Conservation (phyloP, 1,140 invertebrate species). For the Spodoptera frugiperda region DNA sequence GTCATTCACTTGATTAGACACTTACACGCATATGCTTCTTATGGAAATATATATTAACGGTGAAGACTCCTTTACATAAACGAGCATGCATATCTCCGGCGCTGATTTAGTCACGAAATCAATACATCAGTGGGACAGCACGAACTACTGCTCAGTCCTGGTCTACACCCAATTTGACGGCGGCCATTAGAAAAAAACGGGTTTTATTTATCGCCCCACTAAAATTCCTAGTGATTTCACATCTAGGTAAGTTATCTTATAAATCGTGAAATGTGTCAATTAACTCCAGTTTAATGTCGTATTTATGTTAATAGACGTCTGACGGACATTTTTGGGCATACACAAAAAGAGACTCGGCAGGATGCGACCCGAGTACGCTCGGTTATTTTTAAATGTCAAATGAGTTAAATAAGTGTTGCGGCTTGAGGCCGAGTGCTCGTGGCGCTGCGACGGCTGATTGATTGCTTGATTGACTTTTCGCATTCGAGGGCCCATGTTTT, state of each 20-base stretch:
- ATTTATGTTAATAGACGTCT: conserved; percentile 76
- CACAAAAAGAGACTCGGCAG: conserved; percentile 53
- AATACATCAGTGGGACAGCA: conserved; percentile 35
- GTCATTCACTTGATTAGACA: background rate
- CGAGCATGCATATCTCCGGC: conserved; percentile 18
- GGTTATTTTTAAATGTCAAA: conserved; percentile 64
- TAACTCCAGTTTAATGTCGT: conserved; percentile 77
- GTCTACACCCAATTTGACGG: conserved; percentile 39
- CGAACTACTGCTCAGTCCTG: conserved; percentile 31
- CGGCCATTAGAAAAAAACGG: conserved; percentile 52
- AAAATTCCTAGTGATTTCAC: conserved; percentile 70
- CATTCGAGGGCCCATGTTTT: conserved; percentile 33
- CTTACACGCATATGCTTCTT: conserved; percentile 1
- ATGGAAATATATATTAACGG: background rate
- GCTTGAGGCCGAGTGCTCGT: conserved; percentile 11
- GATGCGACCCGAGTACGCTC: conserved; percentile 51
- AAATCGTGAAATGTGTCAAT: conserved; percentile 80
- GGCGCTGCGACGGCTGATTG: conserved; percentile 6
- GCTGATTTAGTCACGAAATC: conserved; percentile 20
- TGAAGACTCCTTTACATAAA: conserved; percentile 32
- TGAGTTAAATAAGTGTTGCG: conserved; percentile 50
- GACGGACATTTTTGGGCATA: conserved; percentile 61
- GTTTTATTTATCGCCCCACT: conserved; percentile 59
- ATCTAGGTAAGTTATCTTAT: conserved; percentile 65
- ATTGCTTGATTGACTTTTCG: conserved; percentile 45